Evolutionary conservation across 2,113 vertebrate genomes (phyloP), one percentile per base, ranked within the genome.

Genomic region (Malurus melanocephalus): DNA sequence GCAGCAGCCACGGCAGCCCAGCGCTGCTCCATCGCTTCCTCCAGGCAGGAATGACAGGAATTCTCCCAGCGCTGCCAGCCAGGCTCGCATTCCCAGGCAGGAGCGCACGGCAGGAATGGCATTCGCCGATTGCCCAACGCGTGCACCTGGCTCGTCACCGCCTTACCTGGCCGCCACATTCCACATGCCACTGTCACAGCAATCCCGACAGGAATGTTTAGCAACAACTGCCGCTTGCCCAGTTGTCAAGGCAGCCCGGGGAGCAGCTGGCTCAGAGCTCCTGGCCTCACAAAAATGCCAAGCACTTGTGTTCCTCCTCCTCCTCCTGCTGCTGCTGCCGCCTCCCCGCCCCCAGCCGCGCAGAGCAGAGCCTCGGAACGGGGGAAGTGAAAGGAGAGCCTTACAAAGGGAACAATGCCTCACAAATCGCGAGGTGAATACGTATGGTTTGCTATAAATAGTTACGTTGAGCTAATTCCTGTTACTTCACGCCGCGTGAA

Each of bases 41-140:
- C 81, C 87, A 80, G 88, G 71, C 93, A 96, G 96, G 97, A 98
- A 98, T 97, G 96, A 84, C 84, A 93, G 97, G 97, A 98, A 98
- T 98, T 88, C 89, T 85, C 65, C 88, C 40, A 86, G 92, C 91
- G 86, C 79, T 91, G 96, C 95, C 92, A 96, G 80, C 73, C 85
- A 56, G 64, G 48, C 93, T 61, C 57, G 59, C 51, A 33, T 91
- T 96, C 96, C 91, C 85, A 62, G 89, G 51, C 92, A 94, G 24
- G 46, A 80, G 77, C 73, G 80, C 52, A 23, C 35, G 46, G 74
- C 75, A 33, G 43, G 55, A 89, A 64, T 33, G 88, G 94, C 89
- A 89, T 89, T 5, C 79, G 66, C 30, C 18, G 35, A 83, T 93
- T 85, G 93, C 90, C 89, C 84, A 84, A 82, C 72, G 24, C 60